A percentile compares a stretch with the other conserved stretches of the same genome.
Evolutionary conservation across 2,113 vertebrate genomes (phyloP).

Genomic region (Pardalotus punctatus): DNA sequence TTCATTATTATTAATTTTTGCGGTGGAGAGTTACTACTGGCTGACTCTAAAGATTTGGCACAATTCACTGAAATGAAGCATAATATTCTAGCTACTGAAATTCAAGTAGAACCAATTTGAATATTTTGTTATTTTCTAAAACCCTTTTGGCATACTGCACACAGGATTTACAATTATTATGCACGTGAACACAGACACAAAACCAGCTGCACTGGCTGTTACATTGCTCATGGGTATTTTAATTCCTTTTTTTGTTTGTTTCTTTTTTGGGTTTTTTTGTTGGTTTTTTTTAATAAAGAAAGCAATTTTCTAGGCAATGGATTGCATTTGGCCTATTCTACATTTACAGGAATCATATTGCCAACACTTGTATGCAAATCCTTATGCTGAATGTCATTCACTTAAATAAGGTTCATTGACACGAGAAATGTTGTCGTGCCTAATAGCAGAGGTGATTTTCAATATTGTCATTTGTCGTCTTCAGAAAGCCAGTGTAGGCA

Average conservation of each 20-base stretch:
- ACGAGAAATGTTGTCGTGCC: background rate
- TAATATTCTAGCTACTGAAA: background rate
- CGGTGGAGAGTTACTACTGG: constrained; percentile 25
- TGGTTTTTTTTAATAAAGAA: background rate
- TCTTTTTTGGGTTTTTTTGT: background rate
- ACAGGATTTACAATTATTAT: background rate
- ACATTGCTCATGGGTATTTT: background rate
- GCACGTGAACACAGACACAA: background rate
- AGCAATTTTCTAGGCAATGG: background rate
- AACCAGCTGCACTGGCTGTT: background rate
- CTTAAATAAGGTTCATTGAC: background rate
- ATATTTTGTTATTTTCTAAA: background rate
- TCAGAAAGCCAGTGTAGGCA: background rate
- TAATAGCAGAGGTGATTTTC: background rate
- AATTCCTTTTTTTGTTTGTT: background rate
- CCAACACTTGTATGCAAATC: background rate
- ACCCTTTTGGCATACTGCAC: background rate
- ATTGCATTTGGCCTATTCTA: background rate
- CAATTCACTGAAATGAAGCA: constrained; percentile 32
- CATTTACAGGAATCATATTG: background rate
- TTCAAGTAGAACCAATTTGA: background rate
- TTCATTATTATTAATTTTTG: constrained; percentile 25
- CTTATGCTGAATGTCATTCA: background rate
- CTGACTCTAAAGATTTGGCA: constrained; percentile 73
- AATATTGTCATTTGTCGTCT: background rate